phyloP scores from a whole-genome alignment of 2,888 invertebrate genomes.

The Belgica antarctica region DNA sequence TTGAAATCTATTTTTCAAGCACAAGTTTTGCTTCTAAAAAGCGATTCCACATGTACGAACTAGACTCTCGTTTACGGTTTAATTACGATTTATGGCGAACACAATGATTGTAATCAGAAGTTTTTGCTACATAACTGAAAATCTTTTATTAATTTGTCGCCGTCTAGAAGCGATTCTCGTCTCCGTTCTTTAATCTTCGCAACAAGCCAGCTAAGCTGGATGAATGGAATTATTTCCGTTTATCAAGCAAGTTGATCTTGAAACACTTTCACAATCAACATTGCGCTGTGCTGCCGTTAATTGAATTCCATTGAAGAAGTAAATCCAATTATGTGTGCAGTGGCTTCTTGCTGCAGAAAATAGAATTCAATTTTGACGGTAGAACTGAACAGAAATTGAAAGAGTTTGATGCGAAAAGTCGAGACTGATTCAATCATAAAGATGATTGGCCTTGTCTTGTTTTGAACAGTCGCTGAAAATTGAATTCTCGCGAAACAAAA shows the following conservation, averaged over 20 bases:
- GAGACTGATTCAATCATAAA: not conserved
- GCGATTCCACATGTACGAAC: no score
- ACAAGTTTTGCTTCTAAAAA: no score
- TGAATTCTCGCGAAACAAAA: slow-evolving; percentile 18
- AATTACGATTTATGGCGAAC: not conserved
- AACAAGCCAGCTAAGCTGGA: not conserved
- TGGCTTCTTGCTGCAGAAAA: not conserved
- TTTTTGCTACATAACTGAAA: not conserved
- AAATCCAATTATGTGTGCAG: slow-evolving; percentile 22
- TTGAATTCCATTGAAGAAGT: slow-evolving; percentile 21
- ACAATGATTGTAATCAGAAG: not conserved
- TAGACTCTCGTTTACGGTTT: not conserved
- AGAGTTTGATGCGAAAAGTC: no score
- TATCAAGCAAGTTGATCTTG: not conserved
- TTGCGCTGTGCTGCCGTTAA: slow-evolving; percentile 1
- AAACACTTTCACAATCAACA: not conserved
- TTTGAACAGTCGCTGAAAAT: not conserved
- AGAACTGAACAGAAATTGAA: no score
- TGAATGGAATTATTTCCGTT: not conserved
- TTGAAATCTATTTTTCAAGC: not conserved
- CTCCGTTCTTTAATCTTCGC: not conserved
- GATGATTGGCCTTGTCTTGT: slow-evolving; percentile 9
- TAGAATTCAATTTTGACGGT: slow-evolving; percentile 6
- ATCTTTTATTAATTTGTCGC: slow-evolving; percentile 4
- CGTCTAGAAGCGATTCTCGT: not conserved